phyloP scores from a whole-genome alignment of 2,113 vertebrate genomes.

The Cacatua alba region DNA sequence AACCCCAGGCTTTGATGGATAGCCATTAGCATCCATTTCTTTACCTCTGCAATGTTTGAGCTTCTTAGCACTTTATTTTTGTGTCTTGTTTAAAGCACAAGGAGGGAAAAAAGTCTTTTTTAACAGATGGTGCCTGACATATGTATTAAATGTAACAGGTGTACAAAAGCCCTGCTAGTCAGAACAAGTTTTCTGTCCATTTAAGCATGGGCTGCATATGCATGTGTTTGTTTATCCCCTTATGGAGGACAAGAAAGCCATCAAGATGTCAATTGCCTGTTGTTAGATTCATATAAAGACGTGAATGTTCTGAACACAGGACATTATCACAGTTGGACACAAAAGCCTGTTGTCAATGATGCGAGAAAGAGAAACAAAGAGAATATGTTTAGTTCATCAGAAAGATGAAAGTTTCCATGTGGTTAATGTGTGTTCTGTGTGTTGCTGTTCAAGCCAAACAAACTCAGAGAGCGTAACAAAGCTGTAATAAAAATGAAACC shows the following conservation, averaged over 20 bases:
- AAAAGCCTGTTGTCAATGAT: conserved; percentile 41
- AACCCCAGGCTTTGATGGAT: conserved; percentile 6
- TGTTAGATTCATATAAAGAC: conserved; percentile 33
- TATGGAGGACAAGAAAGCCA: conserved; percentile 25
- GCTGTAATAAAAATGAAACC: conserved; percentile 15
- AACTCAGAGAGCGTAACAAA: neutral
- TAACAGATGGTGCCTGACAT: conserved; percentile 26
- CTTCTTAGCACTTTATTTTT: neutral
- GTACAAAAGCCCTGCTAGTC: neutral
- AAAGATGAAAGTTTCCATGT: conserved; percentile 18
- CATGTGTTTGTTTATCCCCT: conserved; percentile 32
- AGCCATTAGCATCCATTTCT: neutral
- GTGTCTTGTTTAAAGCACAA: neutral
- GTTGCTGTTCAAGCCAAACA: conserved; percentile 10
- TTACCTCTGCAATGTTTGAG: neutral
- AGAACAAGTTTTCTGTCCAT: neutral
- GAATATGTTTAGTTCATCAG: conserved; percentile 28
- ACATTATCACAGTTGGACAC: conserved; percentile 63
- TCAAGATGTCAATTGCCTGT: conserved; percentile 33
- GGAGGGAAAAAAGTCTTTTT: neutral
- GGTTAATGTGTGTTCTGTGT: conserved; percentile 3
- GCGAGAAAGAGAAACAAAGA: conserved; percentile 44
- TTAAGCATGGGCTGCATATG: neutral
- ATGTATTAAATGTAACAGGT: conserved; percentile 9
- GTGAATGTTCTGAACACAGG: conserved; percentile 17